phyloP scores from a whole-genome alignment of 2,888 invertebrate species.

The Altica lythri region DNA sequence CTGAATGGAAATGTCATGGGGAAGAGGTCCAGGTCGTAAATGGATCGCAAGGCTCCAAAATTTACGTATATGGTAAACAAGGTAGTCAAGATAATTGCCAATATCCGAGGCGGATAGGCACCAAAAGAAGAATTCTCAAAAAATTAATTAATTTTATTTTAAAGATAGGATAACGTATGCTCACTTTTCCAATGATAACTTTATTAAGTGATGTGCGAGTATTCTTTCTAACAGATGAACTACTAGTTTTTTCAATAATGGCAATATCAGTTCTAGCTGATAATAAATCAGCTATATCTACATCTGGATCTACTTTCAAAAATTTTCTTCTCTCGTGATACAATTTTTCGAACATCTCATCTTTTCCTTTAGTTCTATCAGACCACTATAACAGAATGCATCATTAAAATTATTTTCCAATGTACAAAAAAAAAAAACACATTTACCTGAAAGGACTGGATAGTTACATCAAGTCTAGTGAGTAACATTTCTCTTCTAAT shows the following conservation, averaged over 20 bases:
- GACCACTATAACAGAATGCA: constrained; percentile 71
- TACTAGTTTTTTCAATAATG: constrained; percentile 91
- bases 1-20: too few relatives aligned
- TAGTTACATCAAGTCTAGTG: constrained; percentile 91
- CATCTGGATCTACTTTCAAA: constrained; percentile 64
- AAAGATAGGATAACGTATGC: constrained; percentile 32
- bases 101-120: too few relatives aligned
- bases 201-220: constrained; percentile 84
- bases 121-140: too few relatives aligned
- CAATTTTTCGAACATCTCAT: constrained; percentile 68
- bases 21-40: too few relatives aligned
- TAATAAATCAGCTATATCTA: constrained; percentile 77
- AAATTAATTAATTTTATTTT: background rate
- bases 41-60: too few relatives aligned
- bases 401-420: constrained; percentile 1
- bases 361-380: constrained; percentile 74
- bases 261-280: constrained; percentile 84
- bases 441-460: constrained; percentile 90
- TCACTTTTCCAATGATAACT: constrained; percentile 83
- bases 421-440: constrained; percentile 1
- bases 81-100: too few relatives aligned
- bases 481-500: constrained; percentile 84
- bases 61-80: too few relatives aligned
- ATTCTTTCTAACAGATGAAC: constrained; percentile 80
- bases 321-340: constrained; percentile 63